These are phyloP conservation scores for Delia radicum DNA, from an alignment of 1,140 invertebrate species.

Conservation along the genomic window DNA sequence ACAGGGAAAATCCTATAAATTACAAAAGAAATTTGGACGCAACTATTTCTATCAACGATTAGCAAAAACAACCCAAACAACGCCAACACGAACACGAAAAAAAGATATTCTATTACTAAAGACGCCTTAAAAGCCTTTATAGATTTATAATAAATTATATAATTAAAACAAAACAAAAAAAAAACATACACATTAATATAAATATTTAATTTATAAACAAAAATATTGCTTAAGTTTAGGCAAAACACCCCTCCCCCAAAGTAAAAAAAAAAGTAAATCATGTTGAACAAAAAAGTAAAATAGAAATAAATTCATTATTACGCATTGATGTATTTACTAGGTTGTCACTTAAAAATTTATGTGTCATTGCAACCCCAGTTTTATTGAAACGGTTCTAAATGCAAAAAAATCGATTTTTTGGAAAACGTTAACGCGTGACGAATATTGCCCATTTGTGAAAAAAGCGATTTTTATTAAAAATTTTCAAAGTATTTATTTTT, in stretches of 20 bases:
- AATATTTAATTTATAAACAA: slow-evolving; percentile 43
- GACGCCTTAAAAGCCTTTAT: slow-evolving; percentile 33
- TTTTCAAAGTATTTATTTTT: no score
- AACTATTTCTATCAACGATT: slow-evolving; percentile 54
- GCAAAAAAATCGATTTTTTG: no score
- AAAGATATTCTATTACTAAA: slow-evolving; percentile 53
- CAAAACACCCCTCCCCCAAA: no score
- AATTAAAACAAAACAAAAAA: slow-evolving; percentile 38
- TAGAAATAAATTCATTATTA: no score
- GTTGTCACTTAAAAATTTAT: no score
- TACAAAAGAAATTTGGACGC: slow-evolving; percentile 49
- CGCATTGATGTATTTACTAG: no score
- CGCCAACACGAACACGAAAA: slow-evolving; percentile 48
- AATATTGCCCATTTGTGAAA: no score
- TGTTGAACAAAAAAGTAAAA: background rate
- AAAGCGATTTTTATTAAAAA: no score
- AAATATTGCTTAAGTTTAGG: slow-evolving; percentile 33
- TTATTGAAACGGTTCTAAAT: no score
- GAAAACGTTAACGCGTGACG: no score
- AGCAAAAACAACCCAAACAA: slow-evolving; percentile 33
- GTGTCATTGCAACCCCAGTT: no score
- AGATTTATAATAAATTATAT: slow-evolving; percentile 21
- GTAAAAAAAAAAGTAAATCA: slow-evolving; percentile 4
- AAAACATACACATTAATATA: no score
- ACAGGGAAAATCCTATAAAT: slow-evolving; percentile 49